phyloP scores from a whole-genome alignment of 1,140 invertebrate genomes.

The Sminthurides bifidus region DNA sequence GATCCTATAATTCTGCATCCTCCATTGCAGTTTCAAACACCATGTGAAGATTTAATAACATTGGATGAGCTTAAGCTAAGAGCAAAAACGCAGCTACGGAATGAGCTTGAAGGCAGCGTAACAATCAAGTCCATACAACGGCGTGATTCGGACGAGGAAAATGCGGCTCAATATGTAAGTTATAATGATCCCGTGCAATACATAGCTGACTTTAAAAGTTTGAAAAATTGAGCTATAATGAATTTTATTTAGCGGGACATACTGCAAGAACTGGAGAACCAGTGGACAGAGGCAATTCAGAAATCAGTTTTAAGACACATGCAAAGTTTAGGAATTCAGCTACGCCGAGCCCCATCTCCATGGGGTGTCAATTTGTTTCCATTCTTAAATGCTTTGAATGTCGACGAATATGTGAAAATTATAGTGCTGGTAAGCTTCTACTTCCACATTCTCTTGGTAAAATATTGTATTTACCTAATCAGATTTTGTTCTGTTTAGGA shows the following conservation, averaged over 20 bases:
- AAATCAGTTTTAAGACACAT: slow-evolving; percentile 56
- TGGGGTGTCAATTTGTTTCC: slow-evolving; percentile 52
- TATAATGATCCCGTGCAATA: neutral
- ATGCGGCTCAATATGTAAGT: slow-evolving; percentile 43
- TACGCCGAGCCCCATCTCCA: slow-evolving; percentile 35
- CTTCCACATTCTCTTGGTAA: neutral
- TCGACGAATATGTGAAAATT: slow-evolving; percentile 51
- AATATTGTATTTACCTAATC: neutral
- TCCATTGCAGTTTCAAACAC: neutral
- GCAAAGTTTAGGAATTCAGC: slow-evolving; percentile 43
- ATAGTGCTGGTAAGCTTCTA: slow-evolving; percentile 37
- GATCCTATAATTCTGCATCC: slow-evolving; percentile 14
- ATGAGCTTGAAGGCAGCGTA: slow-evolving; percentile 51
- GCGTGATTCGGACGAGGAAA: slow-evolving; percentile 38
- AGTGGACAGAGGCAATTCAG: slow-evolving; percentile 50
- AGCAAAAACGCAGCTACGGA: slow-evolving; percentile 49
- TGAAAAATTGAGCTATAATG: neutral
- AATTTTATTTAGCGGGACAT: slow-evolving; percentile 40
- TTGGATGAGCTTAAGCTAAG: slow-evolving; percentile 41
- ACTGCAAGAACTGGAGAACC: slow-evolving; percentile 47
- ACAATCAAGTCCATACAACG: slow-evolving; percentile 53
- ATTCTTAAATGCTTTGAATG: slow-evolving; percentile 55
- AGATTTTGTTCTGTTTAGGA: slow-evolving; percentile 47
- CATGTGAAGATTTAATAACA: slow-evolving; percentile 27
- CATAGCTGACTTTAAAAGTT: neutral